phyloP scores from a whole-genome alignment of 2,113 vertebrate genomes.

The Mirza zaza region DNA sequence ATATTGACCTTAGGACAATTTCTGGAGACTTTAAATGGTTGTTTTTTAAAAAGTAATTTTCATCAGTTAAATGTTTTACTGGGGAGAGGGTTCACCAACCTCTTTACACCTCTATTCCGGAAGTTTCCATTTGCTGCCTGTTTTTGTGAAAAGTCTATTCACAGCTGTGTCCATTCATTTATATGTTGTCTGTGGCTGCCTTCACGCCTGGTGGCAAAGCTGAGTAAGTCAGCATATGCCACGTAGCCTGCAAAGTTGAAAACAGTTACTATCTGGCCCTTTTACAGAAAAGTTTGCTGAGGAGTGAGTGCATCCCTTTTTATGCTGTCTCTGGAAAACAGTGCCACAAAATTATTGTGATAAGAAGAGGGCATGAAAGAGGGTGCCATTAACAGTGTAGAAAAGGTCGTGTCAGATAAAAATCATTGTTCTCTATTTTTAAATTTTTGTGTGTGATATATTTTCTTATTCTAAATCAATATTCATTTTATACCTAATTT shows the following conservation, averaged over 20 bases:
- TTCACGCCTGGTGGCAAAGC: neutral
- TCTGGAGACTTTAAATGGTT: neutral
- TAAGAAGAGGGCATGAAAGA: neutral
- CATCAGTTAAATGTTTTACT: neutral
- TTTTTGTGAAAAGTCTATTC: neutral
- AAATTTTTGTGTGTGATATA: neutral
- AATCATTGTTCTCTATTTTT: neutral
- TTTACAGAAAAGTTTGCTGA: neutral
- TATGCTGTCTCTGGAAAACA: neutral
- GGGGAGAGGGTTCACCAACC: neutral
- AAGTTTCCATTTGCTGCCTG: neutral
- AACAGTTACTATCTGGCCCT: neutral
- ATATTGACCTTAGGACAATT: neutral
- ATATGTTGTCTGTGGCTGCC: neutral
- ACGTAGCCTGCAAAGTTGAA: neutral
- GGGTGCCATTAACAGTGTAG: neutral
- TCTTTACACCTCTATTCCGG: neutral
- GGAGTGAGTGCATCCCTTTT: neutral
- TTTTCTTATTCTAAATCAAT: slow-evolving; percentile 3
- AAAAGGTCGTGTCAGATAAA: neutral
- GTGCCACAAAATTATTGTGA: neutral
- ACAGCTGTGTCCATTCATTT: neutral
- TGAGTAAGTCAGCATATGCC: neutral
- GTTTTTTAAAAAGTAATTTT: neutral
- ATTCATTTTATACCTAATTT: neutral